phyloP scores from a whole-genome alignment of 2,888 invertebrate species.

The Polia nebulosa region DNA sequence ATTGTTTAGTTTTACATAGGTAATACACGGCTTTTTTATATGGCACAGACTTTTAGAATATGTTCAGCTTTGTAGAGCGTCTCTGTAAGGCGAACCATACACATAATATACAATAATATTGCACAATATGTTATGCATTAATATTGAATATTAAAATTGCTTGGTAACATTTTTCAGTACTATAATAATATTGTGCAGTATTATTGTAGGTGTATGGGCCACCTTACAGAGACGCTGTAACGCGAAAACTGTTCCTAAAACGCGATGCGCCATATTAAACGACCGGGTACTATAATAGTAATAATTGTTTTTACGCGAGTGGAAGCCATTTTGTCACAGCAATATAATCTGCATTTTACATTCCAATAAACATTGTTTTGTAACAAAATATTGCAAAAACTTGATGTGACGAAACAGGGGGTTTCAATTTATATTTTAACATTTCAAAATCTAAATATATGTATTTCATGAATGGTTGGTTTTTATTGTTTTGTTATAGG shows the following conservation, averaged over 20 bases:
- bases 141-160: no score
- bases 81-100: no score
- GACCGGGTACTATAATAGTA: conserved; percentile 11
- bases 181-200: no score
- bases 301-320: conserved; percentile 43
- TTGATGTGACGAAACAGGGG: conserved; percentile 67
- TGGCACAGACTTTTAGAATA: conserved; percentile 1
- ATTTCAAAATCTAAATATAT: conserved; percentile 70
- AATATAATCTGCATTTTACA: conserved; percentile 64
- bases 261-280: neutral
- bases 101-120: no score
- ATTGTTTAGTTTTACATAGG: conserved; percentile 36
- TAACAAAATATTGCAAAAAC: conserved; percentile 58
- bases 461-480: conserved; percentile 64
- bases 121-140: no score
- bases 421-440: conserved; percentile 56
- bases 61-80: no score
- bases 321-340: conserved; percentile 62
- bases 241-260: conserved; percentile 2
- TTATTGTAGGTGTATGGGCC: no score
- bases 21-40: conserved; percentile 11
- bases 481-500: conserved; percentile 53
- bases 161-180: no score
- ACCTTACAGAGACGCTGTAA: no score
- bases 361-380: conserved; percentile 69